Percentiles rank a stretch among this genome's conserved stretches.
phyloP scores from a whole-genome alignment of 2,797 vertebrate species.

The Anolis apletophallus region DNA sequence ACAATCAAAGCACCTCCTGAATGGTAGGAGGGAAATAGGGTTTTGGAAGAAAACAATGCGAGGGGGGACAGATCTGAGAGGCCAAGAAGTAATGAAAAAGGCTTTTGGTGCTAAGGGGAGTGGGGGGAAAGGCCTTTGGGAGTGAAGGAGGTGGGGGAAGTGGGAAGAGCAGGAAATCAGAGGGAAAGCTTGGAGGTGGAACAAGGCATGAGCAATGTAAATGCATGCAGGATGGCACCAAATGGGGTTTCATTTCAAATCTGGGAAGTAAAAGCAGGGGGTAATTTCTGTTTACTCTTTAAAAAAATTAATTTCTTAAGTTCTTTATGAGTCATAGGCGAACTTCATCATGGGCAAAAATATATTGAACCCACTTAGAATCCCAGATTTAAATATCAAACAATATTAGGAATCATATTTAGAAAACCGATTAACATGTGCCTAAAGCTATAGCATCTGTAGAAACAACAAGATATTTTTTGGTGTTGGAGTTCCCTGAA shows the following conservation, averaged over 20 bases:
- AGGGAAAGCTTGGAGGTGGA: no score
- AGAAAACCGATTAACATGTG: not conserved
- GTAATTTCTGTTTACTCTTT: not conserved
- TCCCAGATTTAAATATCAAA: not conserved
- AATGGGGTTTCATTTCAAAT: not conserved
- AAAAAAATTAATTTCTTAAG: not conserved
- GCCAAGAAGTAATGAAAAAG: no score
- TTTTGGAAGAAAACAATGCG: no score
- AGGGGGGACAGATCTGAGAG: no score
- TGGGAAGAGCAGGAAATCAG: no score
- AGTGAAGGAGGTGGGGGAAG: no score
- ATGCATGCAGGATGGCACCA: not conserved
- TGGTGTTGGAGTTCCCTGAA: slow-evolving; percentile 34
- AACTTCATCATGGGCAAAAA: not conserved
- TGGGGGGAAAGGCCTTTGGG: no score
- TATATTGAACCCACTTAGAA: not conserved
- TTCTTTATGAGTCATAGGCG: not conserved
- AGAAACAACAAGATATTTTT: not conserved
- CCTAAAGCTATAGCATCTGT: not conserved
- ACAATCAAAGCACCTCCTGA: no score
- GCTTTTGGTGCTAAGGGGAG: no score
- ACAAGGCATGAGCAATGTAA: not conserved
- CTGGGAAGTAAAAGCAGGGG: not conserved
- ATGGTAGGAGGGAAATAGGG: no score
- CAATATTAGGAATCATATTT: not conserved